These are phyloP conservation scores for Rhea americana DNA, from an alignment of 2,113 vertebrate species.

Conservation along the genomic window DNA sequence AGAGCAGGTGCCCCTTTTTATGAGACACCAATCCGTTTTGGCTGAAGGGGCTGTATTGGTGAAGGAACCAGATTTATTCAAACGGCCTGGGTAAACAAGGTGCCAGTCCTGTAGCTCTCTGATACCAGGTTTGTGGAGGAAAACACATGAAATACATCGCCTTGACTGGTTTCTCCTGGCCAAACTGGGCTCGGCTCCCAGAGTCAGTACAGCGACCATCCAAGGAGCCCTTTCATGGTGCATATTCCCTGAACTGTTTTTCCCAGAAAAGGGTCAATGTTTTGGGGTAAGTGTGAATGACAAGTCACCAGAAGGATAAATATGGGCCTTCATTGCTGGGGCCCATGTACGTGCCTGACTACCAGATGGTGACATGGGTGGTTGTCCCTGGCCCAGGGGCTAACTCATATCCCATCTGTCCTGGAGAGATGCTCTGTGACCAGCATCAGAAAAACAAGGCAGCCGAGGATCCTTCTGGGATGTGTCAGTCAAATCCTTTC, in stretches of 20 bases:
- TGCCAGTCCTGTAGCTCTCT: background rate
- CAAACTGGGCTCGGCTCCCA: background rate
- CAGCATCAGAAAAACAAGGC: background rate
- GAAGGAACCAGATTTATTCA: background rate
- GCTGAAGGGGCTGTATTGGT: background rate
- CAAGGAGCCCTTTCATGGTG: background rate
- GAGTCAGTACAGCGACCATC: background rate
- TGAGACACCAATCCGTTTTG: background rate
- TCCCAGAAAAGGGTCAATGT: background rate
- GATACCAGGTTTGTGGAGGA: background rate
- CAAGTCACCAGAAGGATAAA: background rate
- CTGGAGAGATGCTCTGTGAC: background rate
- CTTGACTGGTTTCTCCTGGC: background rate
- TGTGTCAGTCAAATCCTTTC: background rate
- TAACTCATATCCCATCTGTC: background rate
- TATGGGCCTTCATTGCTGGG: background rate
- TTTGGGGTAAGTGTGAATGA: background rate
- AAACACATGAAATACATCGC: background rate
- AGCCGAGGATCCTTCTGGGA: too few relatives aligned
- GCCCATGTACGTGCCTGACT: background rate
- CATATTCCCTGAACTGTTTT: background rate
- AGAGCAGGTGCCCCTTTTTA: constrained; percentile 4
- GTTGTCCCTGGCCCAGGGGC: background rate
- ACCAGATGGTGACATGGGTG: background rate
- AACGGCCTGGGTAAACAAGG: constrained; percentile 23